phyloP scores from a whole-genome alignment of 2,113 vertebrate species.

The Cathartes aura region DNA sequence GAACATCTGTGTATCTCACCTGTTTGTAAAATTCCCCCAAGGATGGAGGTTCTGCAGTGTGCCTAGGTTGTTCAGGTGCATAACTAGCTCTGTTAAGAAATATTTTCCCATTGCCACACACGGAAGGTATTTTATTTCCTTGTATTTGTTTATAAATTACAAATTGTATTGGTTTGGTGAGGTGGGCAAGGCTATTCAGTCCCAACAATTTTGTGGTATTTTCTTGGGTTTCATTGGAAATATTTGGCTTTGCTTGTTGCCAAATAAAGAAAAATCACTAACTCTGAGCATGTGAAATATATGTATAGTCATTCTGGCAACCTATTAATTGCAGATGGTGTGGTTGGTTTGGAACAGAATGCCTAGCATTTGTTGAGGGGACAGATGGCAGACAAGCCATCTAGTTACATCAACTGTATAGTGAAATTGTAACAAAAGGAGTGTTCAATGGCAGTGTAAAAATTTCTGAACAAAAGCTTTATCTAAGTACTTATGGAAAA shows the following conservation, averaged over 20 bases:
- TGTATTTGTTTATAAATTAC: background rate
- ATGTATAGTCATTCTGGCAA: constrained; percentile 35
- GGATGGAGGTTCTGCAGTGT: background rate
- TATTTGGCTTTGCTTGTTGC: constrained; percentile 49
- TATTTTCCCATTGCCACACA: fast-evolving
- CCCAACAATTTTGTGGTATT: background rate
- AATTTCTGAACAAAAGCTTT: background rate
- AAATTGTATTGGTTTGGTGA: background rate
- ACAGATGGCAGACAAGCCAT: constrained; percentile 53
- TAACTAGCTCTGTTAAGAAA: background rate
- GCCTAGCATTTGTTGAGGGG: constrained; percentile 3
- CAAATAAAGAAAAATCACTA: constrained; percentile 40
- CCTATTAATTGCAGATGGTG: constrained; percentile 55
- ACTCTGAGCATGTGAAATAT: background rate
- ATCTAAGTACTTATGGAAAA: background rate
- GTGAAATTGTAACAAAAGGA: constrained; percentile 11
- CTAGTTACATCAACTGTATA: constrained; percentile 1
- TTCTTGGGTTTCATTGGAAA: constrained; percentile 11
- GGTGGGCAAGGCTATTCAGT: background rate
- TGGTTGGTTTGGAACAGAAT: constrained; percentile 47
- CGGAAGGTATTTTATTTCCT: background rate
- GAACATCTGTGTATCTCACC: background rate
- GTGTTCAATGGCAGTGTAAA: background rate
- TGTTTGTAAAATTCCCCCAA: background rate
- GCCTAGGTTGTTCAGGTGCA: background rate